Conservation (phyloP, 2,888 invertebrate species). For the Melanargia galathea region DNA sequence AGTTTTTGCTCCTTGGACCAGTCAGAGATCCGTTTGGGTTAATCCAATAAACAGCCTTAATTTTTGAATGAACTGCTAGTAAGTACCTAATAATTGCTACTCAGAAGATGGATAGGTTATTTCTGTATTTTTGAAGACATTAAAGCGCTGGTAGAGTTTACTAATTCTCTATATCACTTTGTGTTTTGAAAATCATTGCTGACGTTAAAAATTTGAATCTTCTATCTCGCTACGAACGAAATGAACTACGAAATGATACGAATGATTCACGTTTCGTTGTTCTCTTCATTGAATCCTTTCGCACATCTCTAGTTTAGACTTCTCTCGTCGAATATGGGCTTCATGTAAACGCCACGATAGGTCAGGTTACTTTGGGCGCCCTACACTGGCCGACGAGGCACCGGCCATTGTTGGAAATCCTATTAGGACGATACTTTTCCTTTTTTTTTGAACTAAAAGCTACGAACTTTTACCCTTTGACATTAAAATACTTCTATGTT, state of each 20-base stretch:
- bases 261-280: not conserved
- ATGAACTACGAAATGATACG: not conserved
- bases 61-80: too few relatives aligned
- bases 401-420: slow-evolving; percentile 21
- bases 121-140: too few relatives aligned
- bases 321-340: slow-evolving; percentile 41
- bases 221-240: not conserved
- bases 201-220: not conserved
- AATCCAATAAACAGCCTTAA: too few relatives aligned
- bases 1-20: too few relatives aligned
- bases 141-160: too few relatives aligned
- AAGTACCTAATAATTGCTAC: too few relatives aligned
- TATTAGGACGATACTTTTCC: slow-evolving; percentile 20
- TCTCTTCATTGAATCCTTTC: not conserved
- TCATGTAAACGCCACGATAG: slow-evolving; percentile 40
- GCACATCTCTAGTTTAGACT: slow-evolving; percentile 39
- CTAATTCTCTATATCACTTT: too few relatives aligned
- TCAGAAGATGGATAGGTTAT: too few relatives aligned
- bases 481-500: not conserved
- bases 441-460: slow-evolving; percentile 14
- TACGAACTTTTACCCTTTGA: not conserved
- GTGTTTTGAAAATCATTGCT: not conserved
- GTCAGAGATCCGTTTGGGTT: too few relatives aligned
- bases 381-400: slow-evolving; percentile 16
- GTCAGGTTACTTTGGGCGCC: slow-evolving; percentile 37